Percentiles rank a stretch among this genome's conserved stretches.
phyloP scores from a whole-genome alignment of 2,888 invertebrate species.

The Brenthis daphne region DNA sequence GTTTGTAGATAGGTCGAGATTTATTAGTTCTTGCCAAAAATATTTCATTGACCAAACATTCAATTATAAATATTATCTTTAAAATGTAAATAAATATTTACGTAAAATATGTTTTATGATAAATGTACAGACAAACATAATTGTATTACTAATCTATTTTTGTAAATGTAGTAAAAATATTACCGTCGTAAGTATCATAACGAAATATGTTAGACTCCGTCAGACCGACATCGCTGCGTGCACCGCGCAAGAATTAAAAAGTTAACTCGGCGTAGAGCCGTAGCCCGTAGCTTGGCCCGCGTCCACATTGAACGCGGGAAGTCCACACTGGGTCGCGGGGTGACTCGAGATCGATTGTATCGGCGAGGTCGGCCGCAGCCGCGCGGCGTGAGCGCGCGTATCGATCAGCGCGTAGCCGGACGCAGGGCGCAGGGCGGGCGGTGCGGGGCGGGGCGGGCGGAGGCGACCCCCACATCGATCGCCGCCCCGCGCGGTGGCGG shows the following conservation, averaged over 20 bases:
- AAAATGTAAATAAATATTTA: too few relatives aligned
- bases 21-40: too few relatives aligned
- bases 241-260: background rate
- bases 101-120: background rate
- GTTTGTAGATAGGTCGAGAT: too few relatives aligned
- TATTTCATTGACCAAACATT: too few relatives aligned
- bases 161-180: constrained; percentile 1
- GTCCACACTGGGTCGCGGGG: constrained; percentile 28
- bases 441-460: constrained; percentile 42
- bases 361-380: constrained; percentile 2
- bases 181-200: constrained; percentile 20
- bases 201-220: constrained; percentile 7
- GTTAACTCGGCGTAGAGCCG: background rate
- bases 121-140: constrained; percentile 1
- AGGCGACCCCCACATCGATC: constrained; percentile 51
- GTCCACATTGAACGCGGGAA: constrained; percentile 44
- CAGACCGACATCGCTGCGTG: constrained; percentile 12
- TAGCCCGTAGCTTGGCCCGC: background rate
- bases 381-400: constrained; percentile 3
- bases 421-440: constrained; percentile 8
- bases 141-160: background rate
- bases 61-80: too few relatives aligned
- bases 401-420: constrained; percentile 10
- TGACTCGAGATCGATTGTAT: constrained; percentile 20
- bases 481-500: constrained; percentile 73